Evolutionary conservation across 2,797 vertebrate species (phyloP).

Genomic region (Garrulus glandarius): DNA sequence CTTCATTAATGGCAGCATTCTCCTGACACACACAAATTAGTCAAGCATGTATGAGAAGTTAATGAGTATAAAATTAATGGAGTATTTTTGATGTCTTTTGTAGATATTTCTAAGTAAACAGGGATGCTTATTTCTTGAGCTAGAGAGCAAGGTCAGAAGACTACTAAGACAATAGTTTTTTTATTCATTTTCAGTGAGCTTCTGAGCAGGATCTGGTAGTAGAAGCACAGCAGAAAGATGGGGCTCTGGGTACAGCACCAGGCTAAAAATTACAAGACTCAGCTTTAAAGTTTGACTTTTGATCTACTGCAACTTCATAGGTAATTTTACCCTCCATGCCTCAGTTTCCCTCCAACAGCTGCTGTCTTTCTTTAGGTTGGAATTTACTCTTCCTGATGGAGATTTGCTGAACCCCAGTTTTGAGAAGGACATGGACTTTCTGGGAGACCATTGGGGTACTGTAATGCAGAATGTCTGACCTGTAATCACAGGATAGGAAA

Average conservation of each 20-base stretch:
- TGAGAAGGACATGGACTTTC: neutral
- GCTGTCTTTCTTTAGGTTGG: neutral
- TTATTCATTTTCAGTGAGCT: neutral
- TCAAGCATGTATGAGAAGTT: neutral
- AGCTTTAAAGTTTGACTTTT: neutral
- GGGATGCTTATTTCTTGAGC: neutral
- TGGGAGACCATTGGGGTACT: rapidly evolving
- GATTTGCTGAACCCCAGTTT: neutral
- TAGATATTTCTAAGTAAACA: neutral
- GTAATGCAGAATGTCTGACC: neutral
- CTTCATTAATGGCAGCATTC: constrained; percentile 8
- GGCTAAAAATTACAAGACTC: neutral
- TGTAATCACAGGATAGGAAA: neutral
- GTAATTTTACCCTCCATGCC: neutral
- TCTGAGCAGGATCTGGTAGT: neutral
- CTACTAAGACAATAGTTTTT: neutral
- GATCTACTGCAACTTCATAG: neutral
- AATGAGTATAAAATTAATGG: neutral
- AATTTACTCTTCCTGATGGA: neutral
- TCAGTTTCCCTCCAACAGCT: neutral
- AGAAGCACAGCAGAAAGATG: neutral
- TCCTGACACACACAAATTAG: neutral
- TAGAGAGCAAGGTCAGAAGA: neutral
- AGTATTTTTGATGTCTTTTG: neutral
- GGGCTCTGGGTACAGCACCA: neutral